These are phyloP conservation scores for Luscinia megarhynchos DNA, from an alignment of 2,797 vertebrate species.

Conservation along the genomic window DNA sequence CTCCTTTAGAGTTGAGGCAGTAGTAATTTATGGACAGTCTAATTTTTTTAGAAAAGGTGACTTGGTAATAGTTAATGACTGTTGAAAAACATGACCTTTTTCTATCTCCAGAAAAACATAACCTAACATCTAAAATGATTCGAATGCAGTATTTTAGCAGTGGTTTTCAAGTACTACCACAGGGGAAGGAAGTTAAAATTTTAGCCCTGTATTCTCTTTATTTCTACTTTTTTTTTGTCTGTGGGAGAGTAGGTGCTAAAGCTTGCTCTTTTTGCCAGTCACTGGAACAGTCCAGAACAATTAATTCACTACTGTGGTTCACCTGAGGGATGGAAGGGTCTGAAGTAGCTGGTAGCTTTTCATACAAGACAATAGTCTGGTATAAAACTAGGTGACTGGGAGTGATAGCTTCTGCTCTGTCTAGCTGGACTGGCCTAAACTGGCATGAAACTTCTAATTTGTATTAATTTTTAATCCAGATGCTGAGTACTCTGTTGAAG, in stretches of 20 bases:
- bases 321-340: not conserved
- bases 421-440: not conserved
- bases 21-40: not conserved
- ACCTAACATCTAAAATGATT: not conserved
- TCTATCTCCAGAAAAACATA: not conserved
- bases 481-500: not conserved
- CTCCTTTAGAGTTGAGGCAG: not conserved
- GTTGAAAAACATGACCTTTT: not conserved
- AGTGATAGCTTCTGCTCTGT: not conserved
- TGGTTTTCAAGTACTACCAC: not conserved
- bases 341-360: not conserved
- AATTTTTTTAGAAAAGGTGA: not conserved
- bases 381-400: not conserved
- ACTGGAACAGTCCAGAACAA: not conserved
- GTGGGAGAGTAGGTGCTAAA: not conserved
- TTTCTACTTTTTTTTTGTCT: not conserved
- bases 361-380: not conserved
- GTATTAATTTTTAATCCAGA: not conserved
- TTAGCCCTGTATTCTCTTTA: not conserved
- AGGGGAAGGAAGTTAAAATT: slow-evolving; percentile 5
- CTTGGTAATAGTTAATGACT: not conserved
- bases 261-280: not conserved
- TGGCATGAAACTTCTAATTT: not conserved
- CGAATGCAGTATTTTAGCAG: not conserved
- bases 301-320: not conserved